phyloP scores from a whole-genome alignment of 2,797 vertebrate genomes.

The Typhlichthys subterraneus region DNA sequence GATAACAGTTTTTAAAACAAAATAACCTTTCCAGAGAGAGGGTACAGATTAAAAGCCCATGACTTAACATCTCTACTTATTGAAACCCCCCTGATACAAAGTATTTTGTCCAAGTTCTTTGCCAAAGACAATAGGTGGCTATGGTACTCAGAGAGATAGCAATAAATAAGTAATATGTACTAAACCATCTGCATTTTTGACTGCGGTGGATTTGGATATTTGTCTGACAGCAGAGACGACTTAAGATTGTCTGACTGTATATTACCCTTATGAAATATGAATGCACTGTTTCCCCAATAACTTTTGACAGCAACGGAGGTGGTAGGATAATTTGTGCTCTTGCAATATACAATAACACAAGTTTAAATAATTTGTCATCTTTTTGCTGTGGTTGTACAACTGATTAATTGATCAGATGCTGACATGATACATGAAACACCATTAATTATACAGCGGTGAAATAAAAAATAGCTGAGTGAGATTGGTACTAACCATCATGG shows the following conservation, averaged over 20 bases:
- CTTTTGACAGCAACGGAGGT: slow-evolving; percentile 18
- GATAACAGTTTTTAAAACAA: slow-evolving; percentile 44
- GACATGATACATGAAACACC: not conserved
- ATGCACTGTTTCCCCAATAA: slow-evolving; percentile 17
- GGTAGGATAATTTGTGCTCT: slow-evolving; percentile 10
- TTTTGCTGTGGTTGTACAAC: too few relatives aligned
- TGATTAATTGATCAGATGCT: too few relatives aligned
- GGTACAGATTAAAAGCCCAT: slow-evolving; percentile 44
- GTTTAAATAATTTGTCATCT: not conserved
- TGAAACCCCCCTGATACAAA: slow-evolving; percentile 16
- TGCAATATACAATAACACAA: not conserved
- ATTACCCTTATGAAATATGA: slow-evolving; percentile 39
- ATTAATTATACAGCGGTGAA: not conserved
- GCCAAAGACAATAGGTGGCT: too few relatives aligned
- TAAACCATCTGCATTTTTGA: not conserved
- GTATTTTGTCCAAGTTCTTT: not conserved
- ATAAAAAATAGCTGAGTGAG: not conserved
- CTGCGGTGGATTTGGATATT: slow-evolving; percentile 11
- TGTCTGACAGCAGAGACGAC: slow-evolving; percentile 10
- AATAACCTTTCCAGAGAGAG: slow-evolving; percentile 29
- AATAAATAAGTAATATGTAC: not conserved
- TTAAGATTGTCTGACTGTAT: slow-evolving; percentile 15
- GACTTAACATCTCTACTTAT: slow-evolving; percentile 23
- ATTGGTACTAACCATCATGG: too few relatives aligned
- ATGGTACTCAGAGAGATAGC: not conserved